Percentiles rank a stretch among this genome's conserved stretches.
Evolutionary conservation across 2,113 vertebrate genomes (phyloP).

Genomic region (Ranitomeya variabilis): DNA sequence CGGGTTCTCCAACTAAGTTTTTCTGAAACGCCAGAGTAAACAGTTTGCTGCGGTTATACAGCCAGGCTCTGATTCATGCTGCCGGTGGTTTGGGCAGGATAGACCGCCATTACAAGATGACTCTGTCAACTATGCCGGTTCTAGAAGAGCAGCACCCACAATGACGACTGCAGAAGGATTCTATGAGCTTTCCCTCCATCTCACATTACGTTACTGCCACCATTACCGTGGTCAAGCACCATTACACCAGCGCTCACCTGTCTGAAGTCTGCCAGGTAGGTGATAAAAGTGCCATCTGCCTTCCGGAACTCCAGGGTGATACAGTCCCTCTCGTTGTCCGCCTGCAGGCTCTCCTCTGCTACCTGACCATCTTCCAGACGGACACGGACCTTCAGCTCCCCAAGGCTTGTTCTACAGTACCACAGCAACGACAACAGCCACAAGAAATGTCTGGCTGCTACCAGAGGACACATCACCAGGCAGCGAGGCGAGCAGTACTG

Average conservation of each 20-base stretch:
- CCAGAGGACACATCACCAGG: conserved; percentile 55
- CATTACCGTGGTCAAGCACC: neutral
- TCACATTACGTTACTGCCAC: neutral
- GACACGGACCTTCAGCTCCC: conserved; percentile 88
- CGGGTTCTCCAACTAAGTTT: no score
- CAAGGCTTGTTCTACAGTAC: conserved; percentile 56
- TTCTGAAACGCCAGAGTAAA: no score
- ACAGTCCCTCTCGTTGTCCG: conserved; percentile 85
- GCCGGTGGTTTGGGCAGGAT: no score
- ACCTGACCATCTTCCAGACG: conserved; percentile 86
- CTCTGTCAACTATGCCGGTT: no score
- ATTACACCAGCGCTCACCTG: conserved; percentile 74
- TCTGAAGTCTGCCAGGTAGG: conserved; percentile 88
- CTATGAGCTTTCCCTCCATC: no score
- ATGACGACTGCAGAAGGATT: no score
- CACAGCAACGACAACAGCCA: conserved; percentile 46
- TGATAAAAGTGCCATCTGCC: conserved; percentile 87
- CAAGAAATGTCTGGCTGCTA: conserved; percentile 30
- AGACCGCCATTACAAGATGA: no score
- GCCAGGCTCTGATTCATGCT: no score
- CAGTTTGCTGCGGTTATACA: no score
- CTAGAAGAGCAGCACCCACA: no score
- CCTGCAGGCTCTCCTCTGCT: conserved; percentile 89
- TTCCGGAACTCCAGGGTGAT: conserved; percentile 88
- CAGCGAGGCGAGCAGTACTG: neutral